A percentile compares a stretch with the other conserved stretches of the same genome.
Evolutionary conservation across 2,888 invertebrate genomes (phyloP).

Genomic region (Diarsia brunnea): DNA sequence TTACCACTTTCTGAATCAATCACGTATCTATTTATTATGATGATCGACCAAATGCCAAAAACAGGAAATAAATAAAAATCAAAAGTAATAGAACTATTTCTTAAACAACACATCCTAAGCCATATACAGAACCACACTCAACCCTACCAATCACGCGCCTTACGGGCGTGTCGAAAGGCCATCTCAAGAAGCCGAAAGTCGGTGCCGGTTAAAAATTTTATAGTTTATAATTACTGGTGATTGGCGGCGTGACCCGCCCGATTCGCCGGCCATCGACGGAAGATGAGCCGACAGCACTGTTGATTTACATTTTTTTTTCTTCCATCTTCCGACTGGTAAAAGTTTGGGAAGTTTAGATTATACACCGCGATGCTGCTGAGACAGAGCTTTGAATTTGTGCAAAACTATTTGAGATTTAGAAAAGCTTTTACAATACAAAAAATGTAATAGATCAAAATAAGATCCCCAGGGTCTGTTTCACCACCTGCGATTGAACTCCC

Average conservation of each 20-base stretch:
- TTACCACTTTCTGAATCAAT: no score
- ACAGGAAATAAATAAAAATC: neutral
- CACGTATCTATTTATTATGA: no score
- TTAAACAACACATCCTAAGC: neutral
- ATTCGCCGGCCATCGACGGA: conserved; percentile 74
- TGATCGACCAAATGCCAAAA: no score
- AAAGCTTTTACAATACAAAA: no score
- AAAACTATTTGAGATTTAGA: no score
- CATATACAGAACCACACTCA: conserved; percentile 77
- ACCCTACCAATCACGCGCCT: conserved; percentile 62
- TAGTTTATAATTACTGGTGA: conserved; percentile 89
- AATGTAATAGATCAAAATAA: no score
- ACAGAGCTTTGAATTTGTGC: no score
- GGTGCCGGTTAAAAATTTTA: conserved; percentile 84
- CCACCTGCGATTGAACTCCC: no score
- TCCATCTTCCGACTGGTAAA: conserved; percentile 45
- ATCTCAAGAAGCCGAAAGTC: conserved; percentile 88
- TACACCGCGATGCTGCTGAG: no score
- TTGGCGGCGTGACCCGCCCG: conserved; percentile 83
- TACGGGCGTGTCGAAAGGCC: conserved; percentile 85
- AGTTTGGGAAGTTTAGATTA: neutral
- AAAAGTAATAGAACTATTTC: neutral
- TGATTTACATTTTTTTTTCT: conserved; percentile 67
- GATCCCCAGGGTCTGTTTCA: no score
- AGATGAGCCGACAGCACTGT: conserved; percentile 59